Evolutionary conservation across 2,888 invertebrate species (phyloP).

Genomic region (Venusia cambrica): DNA sequence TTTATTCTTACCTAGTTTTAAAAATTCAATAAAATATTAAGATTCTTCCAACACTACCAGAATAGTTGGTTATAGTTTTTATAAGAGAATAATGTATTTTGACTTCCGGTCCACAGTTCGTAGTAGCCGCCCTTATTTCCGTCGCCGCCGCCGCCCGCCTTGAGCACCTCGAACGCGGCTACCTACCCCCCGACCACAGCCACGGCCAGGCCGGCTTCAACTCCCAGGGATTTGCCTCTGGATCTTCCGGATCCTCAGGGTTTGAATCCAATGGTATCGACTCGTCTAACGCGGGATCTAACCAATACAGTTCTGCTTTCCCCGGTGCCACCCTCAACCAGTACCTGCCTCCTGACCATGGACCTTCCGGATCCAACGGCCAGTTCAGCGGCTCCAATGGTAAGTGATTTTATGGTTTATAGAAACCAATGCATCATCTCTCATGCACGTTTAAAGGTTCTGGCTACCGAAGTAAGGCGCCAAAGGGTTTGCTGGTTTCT

Average conservation of each 20-base stretch:
- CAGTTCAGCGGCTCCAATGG: conserved; percentile 35
- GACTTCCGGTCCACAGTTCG: conserved; percentile 42
- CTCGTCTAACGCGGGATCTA: conserved; percentile 22
- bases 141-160: conserved; percentile 61
- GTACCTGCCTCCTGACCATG: conserved; percentile 65
- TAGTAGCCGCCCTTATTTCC: conserved; percentile 58
- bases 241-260: conserved; percentile 23
- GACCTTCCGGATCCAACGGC: conserved; percentile 41
- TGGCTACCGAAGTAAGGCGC: no score
- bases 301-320: conserved; percentile 35
- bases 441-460: background rate
- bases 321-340: conserved; percentile 60
- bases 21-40: background rate
- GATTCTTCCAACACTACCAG: no score
- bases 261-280: conserved; percentile 28
- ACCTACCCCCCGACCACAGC: conserved; percentile 59
- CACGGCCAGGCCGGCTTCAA: conserved; percentile 22
- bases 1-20: conserved; percentile 2
- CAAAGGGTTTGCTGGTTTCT: no score
- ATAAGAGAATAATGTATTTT: background rate
- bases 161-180: conserved; percentile 64
- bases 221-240: conserved; percentile 13
- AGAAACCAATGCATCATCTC: background rate
- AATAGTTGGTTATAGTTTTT: no score
- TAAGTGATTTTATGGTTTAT: conserved; percentile 16